Conservation (phyloP, 2,888 invertebrate genomes). For the Allygus modestus region DNA sequence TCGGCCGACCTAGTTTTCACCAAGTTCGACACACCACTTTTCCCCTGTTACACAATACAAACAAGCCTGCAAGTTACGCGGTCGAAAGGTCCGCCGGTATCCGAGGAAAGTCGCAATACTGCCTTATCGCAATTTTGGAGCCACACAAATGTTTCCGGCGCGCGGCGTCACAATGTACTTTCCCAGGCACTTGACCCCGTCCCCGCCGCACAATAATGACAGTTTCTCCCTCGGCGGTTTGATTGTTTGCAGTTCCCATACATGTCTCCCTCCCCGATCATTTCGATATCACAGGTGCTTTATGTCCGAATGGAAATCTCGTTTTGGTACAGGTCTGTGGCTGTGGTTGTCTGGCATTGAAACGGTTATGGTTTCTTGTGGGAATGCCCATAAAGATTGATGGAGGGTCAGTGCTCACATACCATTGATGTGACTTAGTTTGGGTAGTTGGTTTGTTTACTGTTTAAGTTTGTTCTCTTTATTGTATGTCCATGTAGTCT, state of each 20-base stretch:
- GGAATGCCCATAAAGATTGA: no score
- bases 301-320: background rate
- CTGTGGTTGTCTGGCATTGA: no score
- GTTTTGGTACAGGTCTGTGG: background rate
- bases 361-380: no score
- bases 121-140: conserved; percentile 8
- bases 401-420: no score
- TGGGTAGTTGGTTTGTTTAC: no score
- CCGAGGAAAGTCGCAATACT: conserved; percentile 12
- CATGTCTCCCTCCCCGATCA: background rate
- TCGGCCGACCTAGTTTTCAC: no score
- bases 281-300: background rate
- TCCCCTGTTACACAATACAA: no score
- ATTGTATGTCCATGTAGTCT: no score
- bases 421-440: no score
- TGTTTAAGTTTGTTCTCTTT: no score
- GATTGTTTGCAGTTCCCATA: conserved; percentile 19
- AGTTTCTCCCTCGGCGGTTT: conserved; percentile 7
- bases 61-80: background rate
- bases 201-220: conserved; percentile 11
- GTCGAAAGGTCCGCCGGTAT: background rate
- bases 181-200: conserved; percentile 32
- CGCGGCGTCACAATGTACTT: background rate
- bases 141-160: background rate
- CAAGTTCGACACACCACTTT: no score